Conservation (phyloP, 2,888 invertebrate genomes). For the Neuroscelio doddi region DNA sequence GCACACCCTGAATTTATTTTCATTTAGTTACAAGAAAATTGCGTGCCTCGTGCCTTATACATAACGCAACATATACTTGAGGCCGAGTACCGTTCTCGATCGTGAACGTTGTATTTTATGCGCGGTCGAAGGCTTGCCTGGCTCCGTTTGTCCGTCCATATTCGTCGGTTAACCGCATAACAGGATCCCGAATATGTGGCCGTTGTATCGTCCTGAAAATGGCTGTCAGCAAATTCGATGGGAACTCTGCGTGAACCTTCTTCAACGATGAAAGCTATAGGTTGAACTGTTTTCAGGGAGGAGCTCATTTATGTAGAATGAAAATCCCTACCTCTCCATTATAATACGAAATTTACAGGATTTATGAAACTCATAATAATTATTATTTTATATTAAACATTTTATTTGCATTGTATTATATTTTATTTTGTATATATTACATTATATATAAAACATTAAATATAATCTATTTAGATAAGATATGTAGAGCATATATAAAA, state of each 20-base stretch:
- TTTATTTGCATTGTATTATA: no score
- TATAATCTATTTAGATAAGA: no score
- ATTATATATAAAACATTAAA: no score
- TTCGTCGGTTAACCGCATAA: conserved; percentile 37
- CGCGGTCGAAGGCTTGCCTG: conserved; percentile 37
- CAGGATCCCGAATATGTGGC: conserved; percentile 21
- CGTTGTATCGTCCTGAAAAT: conserved; percentile 24
- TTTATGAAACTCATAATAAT: conserved; percentile 12
- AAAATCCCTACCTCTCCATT: conserved; percentile 22
- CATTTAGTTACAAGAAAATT: conserved; percentile 68
- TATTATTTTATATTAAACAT: no score
- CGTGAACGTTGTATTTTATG: conserved; percentile 56
- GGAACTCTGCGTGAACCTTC: conserved; percentile 15
- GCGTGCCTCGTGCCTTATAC: conserved; percentile 44
- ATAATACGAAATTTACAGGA: conserved; percentile 18
- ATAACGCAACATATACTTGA: conserved; percentile 36
- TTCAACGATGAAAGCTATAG: conserved; percentile 27
- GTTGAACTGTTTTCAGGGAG: conserved; percentile 30
- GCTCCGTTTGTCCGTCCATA: conserved; percentile 37
- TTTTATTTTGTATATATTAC: no score
- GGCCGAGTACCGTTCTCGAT: conserved; percentile 49
- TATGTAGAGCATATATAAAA: no score
- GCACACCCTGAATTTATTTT: conserved; percentile 66
- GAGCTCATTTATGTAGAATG: conserved; percentile 15
- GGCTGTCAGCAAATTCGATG: conserved; percentile 34